Conservation (phyloP, 2,888 invertebrate species). For the Cerastoderma edule region DNA sequence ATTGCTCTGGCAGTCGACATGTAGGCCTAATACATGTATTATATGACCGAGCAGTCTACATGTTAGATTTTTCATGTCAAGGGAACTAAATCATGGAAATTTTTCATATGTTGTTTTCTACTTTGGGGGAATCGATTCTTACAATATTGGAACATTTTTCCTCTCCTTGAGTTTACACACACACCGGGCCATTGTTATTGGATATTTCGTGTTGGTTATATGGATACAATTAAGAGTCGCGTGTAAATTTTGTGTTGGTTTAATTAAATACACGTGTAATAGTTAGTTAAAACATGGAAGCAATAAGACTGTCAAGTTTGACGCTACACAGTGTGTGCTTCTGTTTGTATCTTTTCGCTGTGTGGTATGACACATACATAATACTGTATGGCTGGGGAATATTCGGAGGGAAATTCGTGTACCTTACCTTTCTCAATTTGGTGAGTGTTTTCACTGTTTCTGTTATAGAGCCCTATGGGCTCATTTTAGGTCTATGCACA, state of each 20-base stretch:
- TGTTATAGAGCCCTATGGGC: too few relatives aligned
- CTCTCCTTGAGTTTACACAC: too few relatives aligned
- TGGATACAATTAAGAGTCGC: background rate
- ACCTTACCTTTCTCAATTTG: conserved; percentile 64
- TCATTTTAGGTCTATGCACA: too few relatives aligned
- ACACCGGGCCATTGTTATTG: background rate
- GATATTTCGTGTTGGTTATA: background rate
- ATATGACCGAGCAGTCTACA: too few relatives aligned
- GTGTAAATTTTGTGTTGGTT: background rate
- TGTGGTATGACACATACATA: conserved; percentile 2
- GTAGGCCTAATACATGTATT: too few relatives aligned
- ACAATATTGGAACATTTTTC: too few relatives aligned
- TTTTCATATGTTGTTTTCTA: too few relatives aligned
- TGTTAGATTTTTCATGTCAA: too few relatives aligned
- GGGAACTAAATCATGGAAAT: too few relatives aligned
- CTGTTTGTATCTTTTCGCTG: background rate
- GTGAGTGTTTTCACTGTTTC: too few relatives aligned
- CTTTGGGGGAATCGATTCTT: too few relatives aligned
- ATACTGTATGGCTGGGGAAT: background rate
- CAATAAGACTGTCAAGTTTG: background rate
- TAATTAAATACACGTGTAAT: background rate
- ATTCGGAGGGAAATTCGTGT: conserved; percentile 73
- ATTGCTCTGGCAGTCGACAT: too few relatives aligned
- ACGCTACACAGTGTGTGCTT: background rate
- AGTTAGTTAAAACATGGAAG: background rate